Base-by-base conservation (phyloP, 1,140 invertebrate species). In the Babylonia areolata region DNA sequence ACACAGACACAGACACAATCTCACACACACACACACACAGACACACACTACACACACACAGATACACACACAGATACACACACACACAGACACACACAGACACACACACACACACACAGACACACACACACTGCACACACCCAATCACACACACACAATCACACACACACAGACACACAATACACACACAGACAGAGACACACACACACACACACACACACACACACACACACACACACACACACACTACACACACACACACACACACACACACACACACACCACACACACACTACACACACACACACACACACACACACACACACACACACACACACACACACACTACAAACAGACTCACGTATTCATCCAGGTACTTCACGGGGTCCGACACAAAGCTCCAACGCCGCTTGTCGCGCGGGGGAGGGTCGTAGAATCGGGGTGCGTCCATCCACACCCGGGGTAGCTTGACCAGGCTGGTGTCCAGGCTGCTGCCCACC, bases 101-200 rank as follows among this genome's bases (percentile, higher is more conserved):
- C 58, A 64, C 58, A 64, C 58, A 64, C 58, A 64, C 58, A 23
- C 58, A 9, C 58, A 9, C 58, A 9, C 58, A 9, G 9, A 9
- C 42, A 5, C 42, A 5, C 42, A 5, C 42, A 5, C 42, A 46
- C 42, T 15, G 23, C 58, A 64, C 58, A 23, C 87, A 75, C 85
- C 85, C 87, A 84, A 84, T 81, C 86, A 46, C n/a, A 40, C n/a
- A 54, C 23, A 80, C 58, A 64, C 23, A 37, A 11, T 11, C 64
- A 73, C 51, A 35, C 40, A 35, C 40, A 37, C n/a, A 12, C 81
- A 37, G 0, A 39, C 20, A 46, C n/a, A 46, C 39, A 42, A 79
- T 1, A 40, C 58, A 64, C 58, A 64, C 58, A 64, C 58, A 64
- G 9, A 64, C 58, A 64, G 3, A 64, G 9, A 64, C 58, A 37